phyloP scores from a whole-genome alignment of 2,888 invertebrate genomes.

The Pandemis heparana region DNA sequence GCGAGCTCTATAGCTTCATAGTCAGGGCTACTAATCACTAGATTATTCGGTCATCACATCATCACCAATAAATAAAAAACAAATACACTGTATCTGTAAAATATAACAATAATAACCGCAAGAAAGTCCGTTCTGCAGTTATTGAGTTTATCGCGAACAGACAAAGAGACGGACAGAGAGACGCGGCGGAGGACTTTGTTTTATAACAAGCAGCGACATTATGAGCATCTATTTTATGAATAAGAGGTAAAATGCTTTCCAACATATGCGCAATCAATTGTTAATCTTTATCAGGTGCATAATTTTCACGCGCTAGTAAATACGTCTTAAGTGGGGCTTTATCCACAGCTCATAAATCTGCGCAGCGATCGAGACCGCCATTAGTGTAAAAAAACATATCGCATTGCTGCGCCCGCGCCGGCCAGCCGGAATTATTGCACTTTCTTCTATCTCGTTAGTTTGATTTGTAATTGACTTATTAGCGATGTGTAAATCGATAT shows the following conservation, averaged over 20 bases:
- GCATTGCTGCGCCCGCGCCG: slow-evolving; percentile 50
- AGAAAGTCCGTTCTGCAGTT: too few relatives aligned
- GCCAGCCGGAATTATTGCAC: slow-evolving; percentile 57
- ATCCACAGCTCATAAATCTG: slow-evolving; percentile 62
- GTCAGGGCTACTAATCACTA: too few relatives aligned
- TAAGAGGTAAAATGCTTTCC: background rate
- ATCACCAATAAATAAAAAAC: too few relatives aligned
- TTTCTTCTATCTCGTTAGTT: slow-evolving; percentile 29
- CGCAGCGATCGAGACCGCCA: slow-evolving; percentile 58
- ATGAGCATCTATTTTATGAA: background rate
- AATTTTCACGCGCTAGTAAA: slow-evolving; percentile 44
- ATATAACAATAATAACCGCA: too few relatives aligned
- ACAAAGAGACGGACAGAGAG: too few relatives aligned
- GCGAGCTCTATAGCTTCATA: too few relatives aligned
- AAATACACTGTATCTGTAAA: too few relatives aligned
- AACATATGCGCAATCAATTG: background rate
- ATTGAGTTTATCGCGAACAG: too few relatives aligned
- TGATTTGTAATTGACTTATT: slow-evolving; percentile 26
- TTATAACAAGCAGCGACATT: too few relatives aligned
- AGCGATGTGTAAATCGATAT: background rate
- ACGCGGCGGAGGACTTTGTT: too few relatives aligned
- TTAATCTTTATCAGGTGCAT: slow-evolving; percentile 15
- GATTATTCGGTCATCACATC: too few relatives aligned
- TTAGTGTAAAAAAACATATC: slow-evolving; percentile 52
- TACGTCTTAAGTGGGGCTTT: slow-evolving; percentile 44